Conservation (phyloP, 1,140 invertebrate species). For the Atta cephalotes region DNA sequence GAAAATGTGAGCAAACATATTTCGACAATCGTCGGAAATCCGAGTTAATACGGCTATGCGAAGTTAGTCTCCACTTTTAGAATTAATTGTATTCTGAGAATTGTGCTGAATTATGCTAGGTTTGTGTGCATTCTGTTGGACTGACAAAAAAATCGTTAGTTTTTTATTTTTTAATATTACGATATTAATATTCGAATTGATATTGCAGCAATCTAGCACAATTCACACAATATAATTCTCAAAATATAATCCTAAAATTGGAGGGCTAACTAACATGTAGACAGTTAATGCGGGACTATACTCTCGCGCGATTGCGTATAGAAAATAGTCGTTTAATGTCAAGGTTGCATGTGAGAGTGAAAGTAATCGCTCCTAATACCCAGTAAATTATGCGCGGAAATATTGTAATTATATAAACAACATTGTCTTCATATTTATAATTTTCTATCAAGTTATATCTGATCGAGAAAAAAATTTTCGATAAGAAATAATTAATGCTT, state of each 20-base stretch:
- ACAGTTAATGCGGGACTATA: neutral
- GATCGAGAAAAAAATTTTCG: neutral
- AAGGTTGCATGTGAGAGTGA: slow-evolving; percentile 31
- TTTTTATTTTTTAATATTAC: too few species aligned
- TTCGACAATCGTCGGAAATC: slow-evolving; percentile 1
- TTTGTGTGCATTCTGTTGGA: too few species aligned
- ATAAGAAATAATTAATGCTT: neutral
- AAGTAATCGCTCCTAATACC: slow-evolving; percentile 48
- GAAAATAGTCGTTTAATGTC: slow-evolving; percentile 45
- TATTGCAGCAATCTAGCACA: too few species aligned
- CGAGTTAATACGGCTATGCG: neutral
- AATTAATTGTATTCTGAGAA: too few species aligned
- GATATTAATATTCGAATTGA: too few species aligned
- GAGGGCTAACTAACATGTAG: too few species aligned
- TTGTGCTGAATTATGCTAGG: too few species aligned
- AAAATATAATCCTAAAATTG: too few species aligned
- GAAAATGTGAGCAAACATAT: slow-evolving; percentile 31
- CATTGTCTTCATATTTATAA: neutral
- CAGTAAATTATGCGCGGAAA: slow-evolving; percentile 18
- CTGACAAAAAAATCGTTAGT: too few species aligned
- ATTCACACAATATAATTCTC: too few species aligned
- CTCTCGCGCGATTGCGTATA: neutral
- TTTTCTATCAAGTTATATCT: neutral
- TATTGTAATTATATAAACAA: neutral
- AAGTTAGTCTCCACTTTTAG: too few species aligned